Evolutionary conservation across 1,140 invertebrate genomes (phyloP).

Genomic region (Drosophila nigrodunni): DNA sequence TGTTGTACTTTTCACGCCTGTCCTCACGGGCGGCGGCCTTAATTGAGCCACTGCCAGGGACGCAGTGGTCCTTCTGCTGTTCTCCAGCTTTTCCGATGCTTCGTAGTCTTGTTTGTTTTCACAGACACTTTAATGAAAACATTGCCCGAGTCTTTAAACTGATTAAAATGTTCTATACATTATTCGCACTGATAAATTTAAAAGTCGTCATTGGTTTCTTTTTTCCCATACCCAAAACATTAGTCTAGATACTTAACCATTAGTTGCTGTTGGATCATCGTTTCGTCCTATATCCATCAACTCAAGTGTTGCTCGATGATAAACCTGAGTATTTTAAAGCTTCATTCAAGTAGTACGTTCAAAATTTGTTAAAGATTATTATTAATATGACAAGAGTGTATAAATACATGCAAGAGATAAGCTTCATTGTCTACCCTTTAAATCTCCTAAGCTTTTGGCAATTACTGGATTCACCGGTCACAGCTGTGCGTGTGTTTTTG

Average conservation of each 20-base stretch:
- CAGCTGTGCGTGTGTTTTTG: constrained; percentile 49
- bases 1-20: constrained; percentile 52
- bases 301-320: too few relatives aligned
- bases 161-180: constrained; percentile 5
- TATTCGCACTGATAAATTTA: not conserved
- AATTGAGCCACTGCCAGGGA: constrained; percentile 75
- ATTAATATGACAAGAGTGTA: not conserved
- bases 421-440: constrained; percentile 17
- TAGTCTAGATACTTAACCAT: too few relatives aligned
- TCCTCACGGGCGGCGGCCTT: constrained; percentile 44
- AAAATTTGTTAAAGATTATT: not conserved
- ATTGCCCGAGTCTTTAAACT: constrained; percentile 12
- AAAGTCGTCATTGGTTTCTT: too few relatives aligned
- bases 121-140: constrained; percentile 38
- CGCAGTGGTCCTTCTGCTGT: constrained; percentile 27
- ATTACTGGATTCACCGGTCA: constrained; percentile 46
- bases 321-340: not conserved
- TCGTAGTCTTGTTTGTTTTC: constrained; percentile 25
- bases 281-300: too few relatives aligned
- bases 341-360: not conserved
- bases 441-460: constrained; percentile 57
- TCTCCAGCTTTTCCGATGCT: constrained; percentile 5
- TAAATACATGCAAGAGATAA: not conserved
- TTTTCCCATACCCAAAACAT: too few relatives aligned
- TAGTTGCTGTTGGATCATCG: too few relatives aligned